Percentiles rank a stretch among this genome's conserved stretches.
Evolutionary conservation across 2,113 vertebrate genomes (phyloP).

Genomic region (Thunnus thynnus): DNA sequence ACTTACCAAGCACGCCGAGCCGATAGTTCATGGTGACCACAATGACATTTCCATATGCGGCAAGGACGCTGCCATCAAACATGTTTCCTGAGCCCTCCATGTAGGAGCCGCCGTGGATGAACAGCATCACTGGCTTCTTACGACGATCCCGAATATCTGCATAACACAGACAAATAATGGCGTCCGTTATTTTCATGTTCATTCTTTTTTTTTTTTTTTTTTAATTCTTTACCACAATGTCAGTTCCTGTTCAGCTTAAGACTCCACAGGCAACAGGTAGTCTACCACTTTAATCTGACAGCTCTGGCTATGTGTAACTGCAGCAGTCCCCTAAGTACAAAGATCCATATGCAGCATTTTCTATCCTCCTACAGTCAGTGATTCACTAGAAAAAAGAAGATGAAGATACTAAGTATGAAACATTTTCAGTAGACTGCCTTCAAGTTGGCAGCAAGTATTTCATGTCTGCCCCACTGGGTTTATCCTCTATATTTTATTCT

Average conservation of each 20-base stretch:
- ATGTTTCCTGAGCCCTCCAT: constrained; percentile 95
- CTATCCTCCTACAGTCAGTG: not conserved
- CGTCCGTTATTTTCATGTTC: not conserved
- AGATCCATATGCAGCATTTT: constrained; percentile 9
- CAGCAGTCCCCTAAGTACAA: not conserved
- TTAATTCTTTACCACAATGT: not conserved
- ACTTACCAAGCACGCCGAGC: constrained; percentile 93
- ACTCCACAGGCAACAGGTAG: constrained; percentile 22
- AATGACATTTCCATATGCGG: constrained; percentile 93
- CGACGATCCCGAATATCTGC: constrained; percentile 93
- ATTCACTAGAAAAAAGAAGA: not conserved
- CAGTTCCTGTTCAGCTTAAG: not conserved
- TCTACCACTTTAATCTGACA: constrained; percentile 13
- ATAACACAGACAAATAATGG: constrained; percentile 43
- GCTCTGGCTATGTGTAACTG: constrained; percentile 11
- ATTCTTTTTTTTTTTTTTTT: not conserved
- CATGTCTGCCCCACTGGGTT: constrained; percentile 18
- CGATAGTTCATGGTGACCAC: constrained; percentile 96
- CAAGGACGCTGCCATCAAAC: constrained; percentile 94
- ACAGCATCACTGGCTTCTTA: constrained; percentile 95
- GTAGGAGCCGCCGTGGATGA: constrained; percentile 93
- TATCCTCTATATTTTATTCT: constrained; percentile 32
- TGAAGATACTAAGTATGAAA: constrained; percentile 22
- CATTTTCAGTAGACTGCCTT: constrained; percentile 26
- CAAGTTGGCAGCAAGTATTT: constrained; percentile 28